Percentiles rank a stretch among this genome's conserved stretches.
These are phyloP conservation scores for Ctenoplectra terminalis DNA, from an alignment of 1,140 invertebrate genomes.

Conservation along the genomic window DNA sequence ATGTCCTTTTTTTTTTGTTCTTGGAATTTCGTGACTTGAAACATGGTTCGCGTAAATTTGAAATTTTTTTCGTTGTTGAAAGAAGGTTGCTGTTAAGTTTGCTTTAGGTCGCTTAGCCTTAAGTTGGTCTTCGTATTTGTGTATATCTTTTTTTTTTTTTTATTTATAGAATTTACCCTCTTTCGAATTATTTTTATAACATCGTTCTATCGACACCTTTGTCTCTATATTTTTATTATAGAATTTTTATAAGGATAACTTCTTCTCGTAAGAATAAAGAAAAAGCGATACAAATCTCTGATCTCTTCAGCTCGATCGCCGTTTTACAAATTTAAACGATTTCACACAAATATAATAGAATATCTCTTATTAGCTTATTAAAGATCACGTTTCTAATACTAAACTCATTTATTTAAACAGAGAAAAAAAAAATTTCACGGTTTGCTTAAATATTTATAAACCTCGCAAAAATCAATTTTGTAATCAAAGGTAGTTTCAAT, in stretches of 20 bases:
- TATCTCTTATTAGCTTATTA: no score
- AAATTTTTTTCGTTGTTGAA: not conserved
- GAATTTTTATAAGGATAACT: not conserved
- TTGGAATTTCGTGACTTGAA: no score
- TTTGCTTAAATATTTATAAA: no score
- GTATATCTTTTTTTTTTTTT: not conserved
- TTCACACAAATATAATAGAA: no score
- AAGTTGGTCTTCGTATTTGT: not conserved
- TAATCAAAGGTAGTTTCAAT: no score
- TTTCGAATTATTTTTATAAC: constrained; percentile 20
- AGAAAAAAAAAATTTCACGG: no score
- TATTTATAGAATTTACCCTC: constrained; percentile 27
- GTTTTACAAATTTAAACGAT: no score
- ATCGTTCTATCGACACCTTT: not conserved
- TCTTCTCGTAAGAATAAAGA: not conserved
- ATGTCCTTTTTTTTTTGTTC: no score
- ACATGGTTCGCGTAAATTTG: not conserved
- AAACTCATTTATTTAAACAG: no score
- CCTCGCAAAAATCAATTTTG: no score
- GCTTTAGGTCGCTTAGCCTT: not conserved
- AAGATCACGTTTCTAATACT: no score
- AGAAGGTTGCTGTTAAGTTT: not conserved
- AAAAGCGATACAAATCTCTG: rapidly evolving
- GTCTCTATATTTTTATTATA: not conserved
- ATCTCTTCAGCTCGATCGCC: no score